Conservation (phyloP, 1,140 invertebrate species). For the Leptopilina clavipes region DNA sequence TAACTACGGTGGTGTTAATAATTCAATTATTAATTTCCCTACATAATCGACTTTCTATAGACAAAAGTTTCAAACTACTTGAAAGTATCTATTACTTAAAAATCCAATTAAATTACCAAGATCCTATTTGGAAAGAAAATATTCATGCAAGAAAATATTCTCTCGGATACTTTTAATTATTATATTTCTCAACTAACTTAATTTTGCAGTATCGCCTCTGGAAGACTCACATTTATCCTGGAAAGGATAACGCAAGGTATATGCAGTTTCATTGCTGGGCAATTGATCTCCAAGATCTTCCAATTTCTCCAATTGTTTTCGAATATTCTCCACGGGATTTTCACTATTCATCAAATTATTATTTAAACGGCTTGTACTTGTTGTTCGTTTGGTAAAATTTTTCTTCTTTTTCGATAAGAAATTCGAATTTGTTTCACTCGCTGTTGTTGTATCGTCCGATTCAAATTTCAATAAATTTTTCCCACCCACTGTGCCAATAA, state of each 20-base stretch:
- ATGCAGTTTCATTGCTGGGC: conserved; percentile 81
- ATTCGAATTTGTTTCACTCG: conserved; percentile 70
- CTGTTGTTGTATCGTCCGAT: conserved; percentile 70
- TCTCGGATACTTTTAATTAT: conserved; percentile 18
- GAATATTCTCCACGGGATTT: conserved; percentile 84
- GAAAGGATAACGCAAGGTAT: conserved; percentile 84
- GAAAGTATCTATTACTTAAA: background rate
- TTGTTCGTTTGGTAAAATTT: conserved; percentile 73
- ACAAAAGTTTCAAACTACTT: too few relatives aligned
- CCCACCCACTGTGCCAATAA: conserved; percentile 25
- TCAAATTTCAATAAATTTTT: conserved; percentile 65
- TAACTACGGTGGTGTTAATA: too few relatives aligned
- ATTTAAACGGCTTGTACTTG: conserved; percentile 48
- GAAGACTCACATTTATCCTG: conserved; percentile 78
- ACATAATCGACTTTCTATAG: too few relatives aligned
- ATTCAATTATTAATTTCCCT: too few relatives aligned
- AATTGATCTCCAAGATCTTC: conserved; percentile 88
- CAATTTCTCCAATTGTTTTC: conserved; percentile 84
- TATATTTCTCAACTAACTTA: conserved; percentile 27
- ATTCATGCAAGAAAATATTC: conserved; percentile 1
- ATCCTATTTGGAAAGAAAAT: background rate
- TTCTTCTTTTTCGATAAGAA: conserved; percentile 63
- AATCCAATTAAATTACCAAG: conserved; percentile 2
- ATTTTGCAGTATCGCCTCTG: conserved; percentile 32
- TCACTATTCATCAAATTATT: conserved; percentile 75